phyloP scores from a whole-genome alignment of 1,140 invertebrate species.

The Temnothorax nylanderi region DNA sequence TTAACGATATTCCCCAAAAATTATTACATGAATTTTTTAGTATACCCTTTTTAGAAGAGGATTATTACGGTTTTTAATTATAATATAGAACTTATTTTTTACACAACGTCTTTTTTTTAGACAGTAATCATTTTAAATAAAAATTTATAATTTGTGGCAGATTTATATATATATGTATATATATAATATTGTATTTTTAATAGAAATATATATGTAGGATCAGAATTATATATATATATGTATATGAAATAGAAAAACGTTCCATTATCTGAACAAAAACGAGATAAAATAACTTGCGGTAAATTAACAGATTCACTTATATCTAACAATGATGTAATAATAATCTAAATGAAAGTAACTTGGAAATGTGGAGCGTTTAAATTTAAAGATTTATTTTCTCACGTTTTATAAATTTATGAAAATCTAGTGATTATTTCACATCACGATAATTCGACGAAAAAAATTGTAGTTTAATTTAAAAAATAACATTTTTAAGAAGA shows the following conservation, averaged over 20 bases:
- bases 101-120: neutral
- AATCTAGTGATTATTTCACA: neutral
- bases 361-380: neutral
- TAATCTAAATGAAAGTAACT: slow-evolving; percentile 15
- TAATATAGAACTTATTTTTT: neutral
- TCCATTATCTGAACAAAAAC: neutral
- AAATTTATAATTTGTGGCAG: neutral
- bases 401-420: neutral
- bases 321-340: neutral
- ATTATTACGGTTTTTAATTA: neutral
- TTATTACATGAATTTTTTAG: neutral
- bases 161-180: neutral
- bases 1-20: neutral
- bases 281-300: neutral
- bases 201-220: neutral
- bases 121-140: neutral
- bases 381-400: neutral
- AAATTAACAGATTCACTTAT: neutral
- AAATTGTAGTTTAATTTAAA: neutral
- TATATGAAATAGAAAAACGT: neutral
- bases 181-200: neutral
- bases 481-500: neutral
- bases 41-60: too few relatives aligned
- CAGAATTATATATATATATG: neutral
- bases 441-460: neutral